A percentile compares a stretch with the other conserved stretches of the same genome.
These are phyloP conservation scores for Falco biarmicus DNA, from an alignment of 2,797 vertebrate genomes.

Conservation along the genomic window DNA sequence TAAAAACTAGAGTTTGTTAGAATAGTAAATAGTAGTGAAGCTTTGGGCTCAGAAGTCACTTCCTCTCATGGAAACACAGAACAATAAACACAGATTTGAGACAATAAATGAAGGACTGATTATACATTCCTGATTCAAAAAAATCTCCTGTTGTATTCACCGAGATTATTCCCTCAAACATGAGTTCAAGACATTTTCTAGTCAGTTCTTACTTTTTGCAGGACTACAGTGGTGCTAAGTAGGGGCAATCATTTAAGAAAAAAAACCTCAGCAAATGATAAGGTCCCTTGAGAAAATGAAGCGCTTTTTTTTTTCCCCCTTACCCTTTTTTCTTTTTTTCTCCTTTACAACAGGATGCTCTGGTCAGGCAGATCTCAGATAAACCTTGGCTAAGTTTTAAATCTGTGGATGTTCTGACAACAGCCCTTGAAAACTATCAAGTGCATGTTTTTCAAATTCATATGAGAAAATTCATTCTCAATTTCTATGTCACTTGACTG, in stretches of 20 bases:
- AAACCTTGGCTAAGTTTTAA: not conserved
- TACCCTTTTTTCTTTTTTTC: not conserved
- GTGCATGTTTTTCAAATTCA: not conserved
- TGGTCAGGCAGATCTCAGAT: not conserved
- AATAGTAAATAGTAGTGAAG: not conserved
- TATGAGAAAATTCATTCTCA: not conserved
- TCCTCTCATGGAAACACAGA: not conserved
- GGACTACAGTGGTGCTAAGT: not conserved
- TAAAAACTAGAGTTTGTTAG: not conserved
- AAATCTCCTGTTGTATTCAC: not conserved
- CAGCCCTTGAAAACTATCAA: not conserved
- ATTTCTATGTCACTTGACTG: not conserved
- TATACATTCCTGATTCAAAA: not conserved
- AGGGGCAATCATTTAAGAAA: not conserved
- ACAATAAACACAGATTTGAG: not conserved
- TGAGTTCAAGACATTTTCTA: not conserved
- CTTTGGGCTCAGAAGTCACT: not conserved
- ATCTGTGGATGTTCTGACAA: not conserved
- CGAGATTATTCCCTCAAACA: not conserved
- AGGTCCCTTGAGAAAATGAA: not conserved
- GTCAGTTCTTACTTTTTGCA: not conserved
- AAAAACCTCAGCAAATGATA: not conserved
- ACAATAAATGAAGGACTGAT: not conserved
- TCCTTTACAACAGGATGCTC: not conserved
- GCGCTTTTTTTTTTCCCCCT: not conserved